A percentile compares a stretch with the other conserved stretches of the same genome.
These are phyloP conservation scores for Etia nguti DNA, from an alignment of 2,113 vertebrate genomes.

Conservation along the genomic window DNA sequence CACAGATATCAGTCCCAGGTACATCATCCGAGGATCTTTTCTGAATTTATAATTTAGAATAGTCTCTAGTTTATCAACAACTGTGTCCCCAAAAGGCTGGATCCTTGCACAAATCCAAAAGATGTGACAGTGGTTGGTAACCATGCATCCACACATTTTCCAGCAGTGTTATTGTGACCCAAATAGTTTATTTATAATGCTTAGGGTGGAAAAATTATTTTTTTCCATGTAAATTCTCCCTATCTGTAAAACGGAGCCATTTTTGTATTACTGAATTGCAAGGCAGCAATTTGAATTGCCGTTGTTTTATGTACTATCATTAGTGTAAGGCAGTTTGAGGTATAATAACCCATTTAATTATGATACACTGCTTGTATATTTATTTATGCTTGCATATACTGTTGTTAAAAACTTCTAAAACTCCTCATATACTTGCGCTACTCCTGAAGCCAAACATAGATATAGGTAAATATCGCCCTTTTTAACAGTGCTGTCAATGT, in stretches of 20 bases:
- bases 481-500: not conserved
- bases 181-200: too few species aligned
- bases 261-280: not conserved
- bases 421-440: not conserved
- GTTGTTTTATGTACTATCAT: not conserved
- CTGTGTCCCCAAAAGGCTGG: too few species aligned
- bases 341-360: not conserved
- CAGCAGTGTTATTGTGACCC: too few species aligned
- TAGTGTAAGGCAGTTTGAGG: not conserved
- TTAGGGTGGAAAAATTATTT: too few species aligned
- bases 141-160: too few species aligned
- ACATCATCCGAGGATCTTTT: not conserved
- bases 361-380: not conserved
- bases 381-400: not conserved
- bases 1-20: not conserved
- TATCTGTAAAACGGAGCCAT: not conserved
- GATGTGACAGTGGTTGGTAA: too few species aligned
- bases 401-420: not conserved
- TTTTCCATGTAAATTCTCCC: too few species aligned
- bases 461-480: not conserved
- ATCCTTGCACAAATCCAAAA: too few species aligned
- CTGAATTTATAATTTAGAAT: not conserved
- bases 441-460: not conserved
- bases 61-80: too few species aligned
- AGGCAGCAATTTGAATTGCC: not conserved